Base-by-base conservation (phyloP, 1,140 invertebrate species). In the Potamilus streckersoni region DNA sequence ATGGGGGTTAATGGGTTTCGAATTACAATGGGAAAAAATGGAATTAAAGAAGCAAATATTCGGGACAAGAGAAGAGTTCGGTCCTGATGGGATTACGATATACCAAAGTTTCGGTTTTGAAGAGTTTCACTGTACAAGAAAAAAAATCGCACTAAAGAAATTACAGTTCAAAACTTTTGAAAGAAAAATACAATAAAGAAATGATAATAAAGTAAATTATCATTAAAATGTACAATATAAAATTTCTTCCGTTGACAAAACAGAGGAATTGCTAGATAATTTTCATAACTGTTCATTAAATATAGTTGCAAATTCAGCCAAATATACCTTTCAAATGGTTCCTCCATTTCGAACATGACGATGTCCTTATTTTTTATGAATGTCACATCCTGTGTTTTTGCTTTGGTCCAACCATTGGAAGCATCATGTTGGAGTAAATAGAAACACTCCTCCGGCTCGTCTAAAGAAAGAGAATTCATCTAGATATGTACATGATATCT, bases 321-420 rank as follows among this genome's bases (percentile, higher is more conserved):
- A 49, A 8, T 4, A 0, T 76, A 84, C 82, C 78, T 80, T 67
- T 71, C 62, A 20, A 74, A 66, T 8, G 72, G 59, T 20, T 78
- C 19, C 6, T 16, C 64, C 19, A 85, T 62, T 15, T 83, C 81
- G 65, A 85, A 81, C 11, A 56, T 60, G 16, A 82, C 81, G 49
- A 80, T 69, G 71, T 85, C 84, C 64, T 81, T 84, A 59, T 77
- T 83, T 58, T 83, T 84, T 19, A 74, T 64, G 27, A 81, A 79
- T 11, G 68, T 63, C 17, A 83, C 62, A 2, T 66, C 13, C 38
- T 79, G 70, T 38, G 79, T 74, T 16, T 16, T 16, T 27, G 71
- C 58, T 13, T 67, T 66, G 8, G 58, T 73, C 84, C 84, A 85
- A 11, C 38, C 31, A 20, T 63, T 64, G 5, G 59, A 70, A 2